Base-by-base conservation (phyloP, 2,113 vertebrate genomes). In the Oryzias melastigma region DNA sequence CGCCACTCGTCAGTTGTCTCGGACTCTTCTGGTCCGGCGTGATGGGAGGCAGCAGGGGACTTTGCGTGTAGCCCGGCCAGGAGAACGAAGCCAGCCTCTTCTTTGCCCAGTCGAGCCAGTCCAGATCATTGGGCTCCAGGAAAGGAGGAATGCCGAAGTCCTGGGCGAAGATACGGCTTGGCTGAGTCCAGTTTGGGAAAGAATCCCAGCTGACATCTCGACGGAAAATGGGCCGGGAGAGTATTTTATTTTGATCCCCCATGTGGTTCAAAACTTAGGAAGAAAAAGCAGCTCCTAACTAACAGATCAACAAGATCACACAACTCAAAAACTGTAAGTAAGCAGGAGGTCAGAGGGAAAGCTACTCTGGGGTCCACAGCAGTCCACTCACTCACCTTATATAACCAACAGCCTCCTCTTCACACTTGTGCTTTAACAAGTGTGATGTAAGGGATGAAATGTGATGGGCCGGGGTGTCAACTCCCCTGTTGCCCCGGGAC, bases 41-140 rank as follows among this genome's bases (percentile, higher is more conserved):
- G 17, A 84, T 60, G 1, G 75, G 75, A 47, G 83, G 67, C 27
- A 86, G 69, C n/a, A 78, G 44, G 1, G 84, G 66, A 14, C 50
- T 56, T 14, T 79, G 83, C 14, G 75, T 24, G 45, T 67, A 77
- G 4, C 60, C 82, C 0, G 87, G 85, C 83, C 86, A 89, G 43
- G 81, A 68, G 52, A 85, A 78, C 1, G 75, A 52, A 0, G 68
- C 74, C 24, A 90, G 71, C 35, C 87, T 85, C 41, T 35, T 83
- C 71, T 81, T 83, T 0, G 89, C 87, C 89, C 90, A 91, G 55
- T 87, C 73, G 4, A 91, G 45, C 91, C 90, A 92, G 75, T 81
- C 81, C 62, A 88, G 45, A 54, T 88, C 87, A 2, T 62, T 25
- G 0, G 82, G 71, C 14, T 90, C 90, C 70, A 87, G 72, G 65